Base-by-base conservation (phyloP, 2,797 vertebrate genomes). In the Triplophysa bombifrons region DNA sequence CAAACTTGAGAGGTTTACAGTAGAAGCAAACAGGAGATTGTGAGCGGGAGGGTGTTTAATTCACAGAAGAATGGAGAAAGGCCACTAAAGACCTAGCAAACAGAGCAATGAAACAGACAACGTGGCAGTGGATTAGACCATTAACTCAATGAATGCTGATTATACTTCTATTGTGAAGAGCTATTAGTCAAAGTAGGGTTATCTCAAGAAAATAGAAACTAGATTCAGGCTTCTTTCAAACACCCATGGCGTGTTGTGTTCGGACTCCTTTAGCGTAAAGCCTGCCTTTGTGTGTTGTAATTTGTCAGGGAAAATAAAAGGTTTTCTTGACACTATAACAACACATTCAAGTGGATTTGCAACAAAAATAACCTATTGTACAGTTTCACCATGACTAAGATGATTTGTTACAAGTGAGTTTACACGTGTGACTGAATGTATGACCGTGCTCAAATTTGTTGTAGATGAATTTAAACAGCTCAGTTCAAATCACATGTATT, bases 71-170 rank as follows among this genome's bases (percentile, higher is more conserved):
- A 68, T 78, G 73, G 46, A 80, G 55, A 56, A 75, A 38, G 19
- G 25, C 20, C 14, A 50, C 51, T 30, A 44, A 68, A 83, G 61
- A 46, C 50, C 68, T 34, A 27, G 65, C 73, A 83, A 80, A 84
- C 72, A 84, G 41, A 58, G 78, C 67, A 51, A 78, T 60, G 12
- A 50, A 56, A 19, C 17, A 12, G 74, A 72, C 84, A 60, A 80
- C 64, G 76, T 76, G 80, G 60, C 73, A 63, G n/a, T 17, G 38
- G 58, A 69, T 74, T 76, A 72, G 73, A 67, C 48, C 25, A 8
- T 60, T n/a, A 27, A 2, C 51, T 4, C 53, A 48, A 38, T 13
- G 25, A 65, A 56, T 80, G 67, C 5, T 60, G 19, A 81, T 73
- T 64, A 66, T 9, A 3, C 70, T 72, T 48, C 51, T 27, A 60